Base-by-base conservation (phyloP, 2,797 vertebrate genomes). In the Anguilla marmorata region DNA sequence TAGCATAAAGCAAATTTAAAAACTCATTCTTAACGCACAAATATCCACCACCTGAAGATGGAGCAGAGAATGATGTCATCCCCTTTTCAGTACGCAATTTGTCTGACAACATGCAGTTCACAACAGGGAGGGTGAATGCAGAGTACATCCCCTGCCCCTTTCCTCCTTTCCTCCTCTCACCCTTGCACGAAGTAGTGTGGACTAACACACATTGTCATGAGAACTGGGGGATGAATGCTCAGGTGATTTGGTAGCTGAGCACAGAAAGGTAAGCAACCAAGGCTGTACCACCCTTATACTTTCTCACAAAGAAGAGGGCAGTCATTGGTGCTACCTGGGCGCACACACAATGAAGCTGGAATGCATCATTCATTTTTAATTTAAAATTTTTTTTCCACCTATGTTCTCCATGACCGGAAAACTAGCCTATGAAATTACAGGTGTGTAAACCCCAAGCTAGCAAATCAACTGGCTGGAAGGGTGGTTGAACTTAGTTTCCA, bases 121-220 rank as follows among this genome's bases (percentile, higher is more conserved):
- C 63, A 63, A 24, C 16, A 24, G 19, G 19, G 60, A 63, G 5
- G 21, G 60, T 6, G 24, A 63, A 63, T 63, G 60, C 60, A 63
- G 14, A 80, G 79, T 24, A 80, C 76, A 82, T 84, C 86, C 85
- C 89, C 89, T 50, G 60, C 86, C 56, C 88, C 79, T 58, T 89
- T 84, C 90, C 83, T 79, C 84, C 30, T 88, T 30, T 86, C 74
- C 79, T 60, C 90, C 92, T 92, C 93, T 95, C 24, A 69, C 93
- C 93, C 93, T 92, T 90, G 91, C 89, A 92, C 96, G 95, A 96
- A 96, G 95, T 95, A 96, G 96, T 93, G 95, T 95, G 95, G 94
- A 96, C 95, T 95, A 91, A 90, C 89, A 93, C 92, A 92, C 90
- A 91, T 96, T 92, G 94, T 93, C 95, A 95, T 95, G 94, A 96